Percentiles rank a stretch among this genome's conserved stretches.
Evolutionary conservation across 2,797 vertebrate species (phyloP).

Genomic region (Anolis apletophallus): DNA sequence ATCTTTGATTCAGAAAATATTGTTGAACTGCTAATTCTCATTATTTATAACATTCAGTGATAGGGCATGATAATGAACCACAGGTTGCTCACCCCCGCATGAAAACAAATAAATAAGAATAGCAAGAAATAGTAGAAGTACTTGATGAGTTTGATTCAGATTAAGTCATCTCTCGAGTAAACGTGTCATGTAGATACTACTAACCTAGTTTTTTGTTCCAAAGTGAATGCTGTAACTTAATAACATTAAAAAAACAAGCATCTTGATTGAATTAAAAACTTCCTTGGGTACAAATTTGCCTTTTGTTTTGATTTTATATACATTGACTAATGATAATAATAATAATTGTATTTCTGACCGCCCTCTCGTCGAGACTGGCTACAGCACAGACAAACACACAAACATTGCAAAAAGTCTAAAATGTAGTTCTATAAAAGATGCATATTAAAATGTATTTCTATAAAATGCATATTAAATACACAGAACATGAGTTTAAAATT

Average conservation of each 20-base stretch:
- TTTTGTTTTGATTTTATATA: conserved; percentile 30
- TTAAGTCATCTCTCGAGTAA: not conserved
- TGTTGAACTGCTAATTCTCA: not conserved
- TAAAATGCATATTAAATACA: too few species aligned
- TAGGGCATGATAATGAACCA: not conserved
- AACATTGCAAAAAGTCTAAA: too few species aligned
- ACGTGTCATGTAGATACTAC: not conserved
- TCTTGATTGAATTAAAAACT: conserved; percentile 37
- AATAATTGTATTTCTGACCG: too few species aligned
- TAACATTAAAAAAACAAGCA: conserved; percentile 13
- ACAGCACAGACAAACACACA: too few species aligned
- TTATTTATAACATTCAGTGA: not conserved
- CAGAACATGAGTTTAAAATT: too few species aligned
- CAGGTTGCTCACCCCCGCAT: not conserved
- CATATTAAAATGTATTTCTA: too few species aligned
- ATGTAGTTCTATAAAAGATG: too few species aligned
- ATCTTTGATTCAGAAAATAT: not conserved
- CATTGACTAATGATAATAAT: not conserved
- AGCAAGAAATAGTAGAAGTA: not conserved
- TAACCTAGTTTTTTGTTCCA: conserved; percentile 25
- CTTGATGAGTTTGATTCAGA: not conserved
- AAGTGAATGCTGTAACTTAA: conserved; percentile 21
- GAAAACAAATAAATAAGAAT: not conserved
- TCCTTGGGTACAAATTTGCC: conserved; percentile 7
- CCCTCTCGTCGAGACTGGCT: too few species aligned